Conservation (phyloP, 2,888 invertebrate species). For the Psylliodes chrysocephalus region DNA sequence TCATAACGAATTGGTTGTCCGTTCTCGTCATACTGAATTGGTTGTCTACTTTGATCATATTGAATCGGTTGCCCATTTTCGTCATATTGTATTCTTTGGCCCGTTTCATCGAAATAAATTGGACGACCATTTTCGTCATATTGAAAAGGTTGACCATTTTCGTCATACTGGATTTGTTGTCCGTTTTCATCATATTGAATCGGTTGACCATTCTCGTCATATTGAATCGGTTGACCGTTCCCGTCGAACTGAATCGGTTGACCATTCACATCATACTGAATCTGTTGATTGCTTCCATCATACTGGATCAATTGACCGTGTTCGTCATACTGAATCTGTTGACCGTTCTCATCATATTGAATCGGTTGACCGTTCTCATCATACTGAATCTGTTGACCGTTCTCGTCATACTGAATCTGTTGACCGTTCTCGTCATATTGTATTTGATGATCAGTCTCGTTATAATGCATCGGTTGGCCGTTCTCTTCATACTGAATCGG, state of each 20-base stretch:
- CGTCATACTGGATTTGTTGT: constrained; percentile 32
- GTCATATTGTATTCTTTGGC: constrained; percentile 38
- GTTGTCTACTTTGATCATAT: constrained; percentile 48
- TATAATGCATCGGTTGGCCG: constrained; percentile 47
- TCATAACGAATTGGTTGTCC: constrained; percentile 47
- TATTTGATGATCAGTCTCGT: constrained; percentile 45
- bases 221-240: constrained; percentile 35
- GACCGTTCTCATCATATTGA: constrained; percentile 43
- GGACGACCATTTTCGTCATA: constrained; percentile 49
- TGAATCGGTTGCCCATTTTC: constrained; percentile 45
- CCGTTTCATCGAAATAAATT: constrained; percentile 15
- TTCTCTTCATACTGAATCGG: constrained; percentile 44
- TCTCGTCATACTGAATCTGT: constrained; percentile 44
- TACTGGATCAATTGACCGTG: constrained; percentile 45
- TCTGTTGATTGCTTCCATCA: constrained; percentile 43
- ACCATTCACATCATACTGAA: constrained; percentile 45
- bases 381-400: constrained; percentile 45
- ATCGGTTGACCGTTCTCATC: constrained; percentile 40
- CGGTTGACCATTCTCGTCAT: constrained; percentile 45
- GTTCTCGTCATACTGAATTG: constrained; percentile 45
- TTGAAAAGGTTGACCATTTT: constrained; percentile 36
- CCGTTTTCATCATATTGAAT: constrained; percentile 39
- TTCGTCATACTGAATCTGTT: constrained; percentile 39
- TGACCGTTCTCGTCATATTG: constrained; percentile 42
- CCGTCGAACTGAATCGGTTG: constrained; percentile 39